Evolutionary conservation across 2,797 vertebrate species (phyloP).

Genomic region (Gallirallus australis): DNA sequence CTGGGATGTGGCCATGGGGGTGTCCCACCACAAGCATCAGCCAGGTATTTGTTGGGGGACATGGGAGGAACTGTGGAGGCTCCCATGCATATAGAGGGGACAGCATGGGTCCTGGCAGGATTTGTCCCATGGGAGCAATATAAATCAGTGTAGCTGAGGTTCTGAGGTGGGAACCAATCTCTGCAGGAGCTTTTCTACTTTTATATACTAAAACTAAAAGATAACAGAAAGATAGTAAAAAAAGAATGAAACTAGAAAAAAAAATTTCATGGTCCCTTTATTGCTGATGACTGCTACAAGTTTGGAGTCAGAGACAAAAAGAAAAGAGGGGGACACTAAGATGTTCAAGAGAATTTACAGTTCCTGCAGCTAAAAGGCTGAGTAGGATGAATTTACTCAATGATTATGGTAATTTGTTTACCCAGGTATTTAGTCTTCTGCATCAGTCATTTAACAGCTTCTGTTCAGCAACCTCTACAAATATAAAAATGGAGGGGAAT

Average conservation of each 20-base stretch:
- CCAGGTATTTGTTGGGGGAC: background rate
- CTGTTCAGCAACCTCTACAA: background rate
- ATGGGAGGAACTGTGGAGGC: rapidly evolving
- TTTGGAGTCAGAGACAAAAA: background rate
- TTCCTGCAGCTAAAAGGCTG: background rate
- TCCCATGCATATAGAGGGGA: rapidly evolving
- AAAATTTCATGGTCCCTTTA: rapidly evolving
- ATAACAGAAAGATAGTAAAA: background rate
- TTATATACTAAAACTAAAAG: background rate
- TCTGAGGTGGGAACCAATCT: background rate
- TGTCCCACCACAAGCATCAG: rapidly evolving
- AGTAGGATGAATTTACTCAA: background rate
- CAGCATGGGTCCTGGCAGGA: background rate
- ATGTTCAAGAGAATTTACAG: background rate
- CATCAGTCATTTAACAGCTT: background rate
- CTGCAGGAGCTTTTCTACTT: background rate
- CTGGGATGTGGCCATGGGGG: rapidly evolving
- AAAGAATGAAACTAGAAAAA: background rate
- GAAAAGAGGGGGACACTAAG: background rate
- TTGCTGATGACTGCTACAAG: background rate
- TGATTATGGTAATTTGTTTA: background rate
- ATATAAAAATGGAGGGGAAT: background rate
- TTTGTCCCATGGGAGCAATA: background rate
- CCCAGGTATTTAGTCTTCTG: background rate
- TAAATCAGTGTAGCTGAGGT: background rate